Base-by-base conservation (phyloP, 2,888 invertebrate genomes). In the Halictus ligatus region DNA sequence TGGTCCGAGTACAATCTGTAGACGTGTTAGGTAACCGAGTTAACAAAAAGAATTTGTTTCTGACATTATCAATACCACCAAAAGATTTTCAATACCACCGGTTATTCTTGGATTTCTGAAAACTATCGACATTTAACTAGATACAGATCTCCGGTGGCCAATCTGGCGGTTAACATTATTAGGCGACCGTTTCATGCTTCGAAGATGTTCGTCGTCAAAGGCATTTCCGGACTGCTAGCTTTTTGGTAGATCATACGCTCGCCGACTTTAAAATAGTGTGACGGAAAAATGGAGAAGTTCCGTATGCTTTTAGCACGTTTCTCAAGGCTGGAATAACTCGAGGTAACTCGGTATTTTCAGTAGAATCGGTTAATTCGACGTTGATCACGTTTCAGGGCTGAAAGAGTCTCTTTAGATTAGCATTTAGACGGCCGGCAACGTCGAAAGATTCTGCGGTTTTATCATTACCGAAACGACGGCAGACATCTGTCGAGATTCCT, bases 141-240 rank as follows among this genome's bases (percentile, higher is more conserved):
- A 54, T 18, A 21, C 21, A 0, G 21, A 40, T 69, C 69, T 43
- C 13, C 69, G 35, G 43, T n/a, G 69, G 40, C 69, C 69, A 69
- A 69, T 69, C 40, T 43, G 69, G 21, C 69, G 69, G 18, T 69
- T n/a, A 69, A 69, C 69, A 69, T 69, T 69, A 69, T 69, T 40
- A 69, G 43, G 40, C 69, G 2, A 43, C 12, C 40, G 40, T 40
- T 69, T 69, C 69, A 69, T 69, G 69, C 69, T n/a, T 40, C 69
- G 43, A n/a, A 69, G 69, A 69, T 69, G n/a, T 21, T 18, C 18
- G 10, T 21, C 8, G 69, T 69, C 40, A 69, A 69, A 69, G 69
- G 69, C 10, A 69, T 40, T 69, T 69, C 40, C 43, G 69, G 69
- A 35, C 69, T 69, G 69, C n/a, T 69, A 69, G 43, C 69, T 69